Percentiles rank a stretch among this genome's conserved stretches.
These are phyloP conservation scores for Dorcus hopei DNA, from an alignment of 2,888 invertebrate genomes.

Conservation along the genomic window DNA sequence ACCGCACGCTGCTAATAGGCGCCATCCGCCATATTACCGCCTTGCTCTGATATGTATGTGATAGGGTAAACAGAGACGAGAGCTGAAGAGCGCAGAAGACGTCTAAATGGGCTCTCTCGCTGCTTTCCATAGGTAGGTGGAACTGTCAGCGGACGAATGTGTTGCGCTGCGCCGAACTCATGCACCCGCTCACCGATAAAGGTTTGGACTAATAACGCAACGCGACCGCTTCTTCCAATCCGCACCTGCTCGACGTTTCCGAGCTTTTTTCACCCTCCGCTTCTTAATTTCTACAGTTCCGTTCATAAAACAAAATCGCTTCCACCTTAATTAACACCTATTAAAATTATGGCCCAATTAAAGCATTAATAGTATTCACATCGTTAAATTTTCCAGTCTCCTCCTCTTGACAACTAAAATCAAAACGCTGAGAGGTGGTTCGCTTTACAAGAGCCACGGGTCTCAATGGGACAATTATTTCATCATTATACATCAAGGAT, in stretches of 20 bases:
- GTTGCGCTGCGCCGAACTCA: constrained; percentile 17
- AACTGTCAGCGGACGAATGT: constrained; percentile 20
- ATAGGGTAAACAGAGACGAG: constrained; percentile 38
- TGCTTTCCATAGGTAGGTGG: constrained; percentile 18
- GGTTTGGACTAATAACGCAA: constrained; percentile 16
- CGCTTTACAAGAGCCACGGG: too few species aligned
- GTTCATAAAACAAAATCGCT: too few species aligned
- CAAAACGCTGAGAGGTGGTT: too few species aligned
- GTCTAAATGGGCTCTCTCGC: constrained; percentile 23
- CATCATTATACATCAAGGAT: too few species aligned
- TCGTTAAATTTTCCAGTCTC: too few species aligned
- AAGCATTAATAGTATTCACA: too few species aligned
- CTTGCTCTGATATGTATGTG: constrained; percentile 35
- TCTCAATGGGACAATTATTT: too few species aligned
- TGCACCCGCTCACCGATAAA: constrained; percentile 14
- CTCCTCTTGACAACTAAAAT: too few species aligned
- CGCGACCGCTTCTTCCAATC: constrained; percentile 4
- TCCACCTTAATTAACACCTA: too few species aligned
- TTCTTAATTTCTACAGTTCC: too few species aligned
- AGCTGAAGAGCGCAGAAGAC: constrained; percentile 22
- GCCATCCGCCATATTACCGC: constrained; percentile 42
- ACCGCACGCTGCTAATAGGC: constrained; percentile 27
- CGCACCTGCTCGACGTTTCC: background rate
- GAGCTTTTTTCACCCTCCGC: too few species aligned
- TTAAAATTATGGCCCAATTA: too few species aligned